Evolutionary conservation across 1,140 invertebrate species (phyloP).

Genomic region (Diplogasteroides magnus): DNA sequence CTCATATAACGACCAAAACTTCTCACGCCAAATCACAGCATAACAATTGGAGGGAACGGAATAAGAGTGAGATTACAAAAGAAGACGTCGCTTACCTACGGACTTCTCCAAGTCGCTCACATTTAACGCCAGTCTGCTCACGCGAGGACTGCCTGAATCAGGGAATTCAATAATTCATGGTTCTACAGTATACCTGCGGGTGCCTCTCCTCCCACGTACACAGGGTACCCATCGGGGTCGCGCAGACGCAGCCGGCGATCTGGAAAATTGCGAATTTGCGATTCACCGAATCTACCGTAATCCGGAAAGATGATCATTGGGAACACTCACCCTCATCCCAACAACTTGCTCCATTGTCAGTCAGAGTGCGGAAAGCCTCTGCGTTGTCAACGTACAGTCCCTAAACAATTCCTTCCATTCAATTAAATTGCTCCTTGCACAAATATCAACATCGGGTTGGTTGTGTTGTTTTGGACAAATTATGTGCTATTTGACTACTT

Average conservation of each 20-base stretch:
- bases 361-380: conserved; percentile 64
- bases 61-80: no score
- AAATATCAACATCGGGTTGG: no score
- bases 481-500: no score
- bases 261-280: not conserved
- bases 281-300: conserved; percentile 43
- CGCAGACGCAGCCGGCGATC: not conserved
- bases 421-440: conserved; percentile 7
- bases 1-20: no score
- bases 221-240: conserved; percentile 86
- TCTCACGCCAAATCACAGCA: no score
- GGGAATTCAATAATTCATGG: no score
- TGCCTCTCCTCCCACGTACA: conserved; percentile 71
- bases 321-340: not conserved
- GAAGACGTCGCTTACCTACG: conserved; percentile 61
- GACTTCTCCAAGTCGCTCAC: conserved; percentile 73
- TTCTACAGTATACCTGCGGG: conserved; percentile 63
- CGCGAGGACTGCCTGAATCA: no score
- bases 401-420: conserved; percentile 38
- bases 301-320: conserved; percentile 59
- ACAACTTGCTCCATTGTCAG: not conserved
- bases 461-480: no score
- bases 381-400: conserved; percentile 74
- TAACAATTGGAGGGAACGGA: no score
- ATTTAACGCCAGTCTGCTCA: conserved; percentile 76